These are phyloP conservation scores for Apistogramma diplotaenia DNA, from an alignment of 2,113 vertebrate species.

Conservation along the genomic window DNA sequence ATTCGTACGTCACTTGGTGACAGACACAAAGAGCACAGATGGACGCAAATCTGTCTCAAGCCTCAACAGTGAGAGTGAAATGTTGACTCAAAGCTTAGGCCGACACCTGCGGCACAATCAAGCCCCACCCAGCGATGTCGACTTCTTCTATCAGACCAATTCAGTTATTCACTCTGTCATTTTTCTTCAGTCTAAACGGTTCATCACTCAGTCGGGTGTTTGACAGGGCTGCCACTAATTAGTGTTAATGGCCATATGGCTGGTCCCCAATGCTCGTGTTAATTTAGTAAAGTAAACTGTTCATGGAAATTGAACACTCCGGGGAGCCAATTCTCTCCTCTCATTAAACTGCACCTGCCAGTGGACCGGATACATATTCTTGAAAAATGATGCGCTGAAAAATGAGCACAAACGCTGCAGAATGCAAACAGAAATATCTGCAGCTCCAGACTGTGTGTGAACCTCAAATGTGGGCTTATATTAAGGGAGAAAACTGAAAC, in stretches of 20 bases:
- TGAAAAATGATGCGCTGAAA: neutral
- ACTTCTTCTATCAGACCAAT: neutral
- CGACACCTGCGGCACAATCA: conserved; percentile 11
- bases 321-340: conserved; percentile 15
- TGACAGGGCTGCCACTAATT: conserved; percentile 60
- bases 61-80: conserved; percentile 24
- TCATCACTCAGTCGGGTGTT: conserved; percentile 40
- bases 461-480: neutral
- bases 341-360: conserved; percentile 21
- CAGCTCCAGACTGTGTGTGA: neutral
- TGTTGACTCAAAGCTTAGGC: conserved; percentile 49
- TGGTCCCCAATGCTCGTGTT: conserved; percentile 26
- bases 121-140: neutral
- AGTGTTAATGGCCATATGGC: conserved; percentile 57
- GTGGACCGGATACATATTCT: neutral
- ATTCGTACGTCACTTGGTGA: conserved; percentile 49
- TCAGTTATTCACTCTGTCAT: neutral
- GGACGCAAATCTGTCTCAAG: conserved; percentile 45
- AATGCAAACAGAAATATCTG: neutral
- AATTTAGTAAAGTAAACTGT: conserved; percentile 38
- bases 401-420: neutral
- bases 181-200: conserved; percentile 21
- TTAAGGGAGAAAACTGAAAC: neutral
- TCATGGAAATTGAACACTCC: conserved; percentile 5
- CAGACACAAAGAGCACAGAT: conserved; percentile 54